Percentiles rank a stretch among this genome's conserved stretches.
These are phyloP conservation scores for Daktulosphaira vitifoliae DNA, from an alignment of 1,140 invertebrate genomes.

Conservation along the genomic window DNA sequence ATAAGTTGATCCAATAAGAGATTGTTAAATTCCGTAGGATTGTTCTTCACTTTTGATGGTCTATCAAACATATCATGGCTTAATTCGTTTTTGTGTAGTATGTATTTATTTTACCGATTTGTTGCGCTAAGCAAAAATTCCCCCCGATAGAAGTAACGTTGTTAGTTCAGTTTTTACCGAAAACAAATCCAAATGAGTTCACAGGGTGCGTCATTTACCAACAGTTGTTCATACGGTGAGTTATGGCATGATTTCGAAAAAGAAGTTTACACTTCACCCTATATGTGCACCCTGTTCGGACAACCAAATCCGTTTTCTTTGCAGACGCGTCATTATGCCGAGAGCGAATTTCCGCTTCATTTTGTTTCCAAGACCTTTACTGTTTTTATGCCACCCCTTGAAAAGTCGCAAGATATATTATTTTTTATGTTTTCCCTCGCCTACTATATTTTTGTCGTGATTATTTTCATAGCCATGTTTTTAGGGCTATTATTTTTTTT, in stretches of 20 bases:
- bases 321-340: slow-evolving; percentile 20
- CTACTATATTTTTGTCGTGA: neutral
- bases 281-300: neutral
- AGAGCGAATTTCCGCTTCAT: slow-evolving; percentile 33
- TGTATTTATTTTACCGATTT: neutral
- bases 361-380: slow-evolving; percentile 12
- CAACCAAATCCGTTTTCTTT: slow-evolving; percentile 13
- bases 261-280: neutral
- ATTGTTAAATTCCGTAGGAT: too few relatives aligned
- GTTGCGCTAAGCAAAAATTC: slow-evolving; percentile 5
- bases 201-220: neutral
- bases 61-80: too few relatives aligned
- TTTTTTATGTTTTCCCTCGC: neutral
- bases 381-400: neutral
- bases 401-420: slow-evolving; percentile 13
- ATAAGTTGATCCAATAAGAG: too few relatives aligned
- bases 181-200: neutral
- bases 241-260: neutral
- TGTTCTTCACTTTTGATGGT: too few relatives aligned
- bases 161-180: neutral
- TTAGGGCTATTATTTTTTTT: slow-evolving; percentile 17
- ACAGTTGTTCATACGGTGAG: neutral
- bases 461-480: slow-evolving; percentile 9
- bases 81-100: too few relatives aligned
- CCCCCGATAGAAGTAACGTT: neutral